Evolutionary conservation across 2,888 invertebrate species (phyloP).

Genomic region (Chorisops tibialis): DNA sequence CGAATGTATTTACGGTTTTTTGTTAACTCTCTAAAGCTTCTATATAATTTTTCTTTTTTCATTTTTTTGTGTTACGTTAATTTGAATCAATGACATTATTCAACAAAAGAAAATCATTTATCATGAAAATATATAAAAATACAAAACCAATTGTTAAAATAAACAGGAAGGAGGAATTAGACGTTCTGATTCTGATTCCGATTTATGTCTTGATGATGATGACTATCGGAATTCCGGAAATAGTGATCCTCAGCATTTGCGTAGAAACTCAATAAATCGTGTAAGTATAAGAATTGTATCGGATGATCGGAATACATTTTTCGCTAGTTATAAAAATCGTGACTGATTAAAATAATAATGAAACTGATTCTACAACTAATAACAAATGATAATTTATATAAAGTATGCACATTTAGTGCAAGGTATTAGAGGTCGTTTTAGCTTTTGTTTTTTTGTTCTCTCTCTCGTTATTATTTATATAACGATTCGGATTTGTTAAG

Average conservation of each 20-base stretch:
- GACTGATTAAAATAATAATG: slow-evolving; percentile 40
- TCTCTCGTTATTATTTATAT: no score
- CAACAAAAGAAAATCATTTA: background rate
- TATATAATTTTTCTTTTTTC: background rate
- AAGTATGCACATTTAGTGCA: no score
- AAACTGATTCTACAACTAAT: background rate
- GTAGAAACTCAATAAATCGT: slow-evolving; percentile 52
- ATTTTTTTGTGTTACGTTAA: background rate
- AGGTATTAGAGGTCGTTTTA: no score
- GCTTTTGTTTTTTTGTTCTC: no score
- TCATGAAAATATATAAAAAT: background rate
- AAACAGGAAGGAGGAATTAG: slow-evolving; percentile 63
- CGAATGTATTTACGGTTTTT: background rate
- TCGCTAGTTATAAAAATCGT: slow-evolving; percentile 53
- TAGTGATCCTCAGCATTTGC: slow-evolving; percentile 44
- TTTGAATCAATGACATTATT: background rate
- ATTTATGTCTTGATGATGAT: slow-evolving; percentile 78
- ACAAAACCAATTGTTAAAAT: background rate
- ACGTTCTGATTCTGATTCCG: slow-evolving; percentile 83
- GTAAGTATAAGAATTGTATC: slow-evolving; percentile 53
- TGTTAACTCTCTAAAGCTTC: background rate
- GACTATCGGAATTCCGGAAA: slow-evolving; percentile 49
- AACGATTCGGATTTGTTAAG: no score
- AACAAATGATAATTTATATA: no score
- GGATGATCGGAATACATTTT: slow-evolving; percentile 49